These are phyloP conservation scores for Phrynocephalus guinanensis DNA, from an alignment of 2,797 vertebrate species.

Conservation along the genomic window DNA sequence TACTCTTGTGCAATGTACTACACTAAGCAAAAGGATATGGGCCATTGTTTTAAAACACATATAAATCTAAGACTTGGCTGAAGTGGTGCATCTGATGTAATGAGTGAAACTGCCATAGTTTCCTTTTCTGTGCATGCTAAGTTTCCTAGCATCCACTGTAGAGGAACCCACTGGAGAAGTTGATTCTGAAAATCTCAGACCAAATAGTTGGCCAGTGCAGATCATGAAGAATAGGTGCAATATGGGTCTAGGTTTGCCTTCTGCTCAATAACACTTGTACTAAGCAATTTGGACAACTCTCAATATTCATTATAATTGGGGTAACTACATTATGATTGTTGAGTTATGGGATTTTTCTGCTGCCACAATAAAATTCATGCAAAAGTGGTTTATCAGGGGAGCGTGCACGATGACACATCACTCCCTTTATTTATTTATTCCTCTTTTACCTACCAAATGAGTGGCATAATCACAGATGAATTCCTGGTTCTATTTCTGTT, in stretches of 20 bases:
- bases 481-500: not conserved
- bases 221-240: not conserved
- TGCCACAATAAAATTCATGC: not conserved
- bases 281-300: slow-evolving; percentile 7
- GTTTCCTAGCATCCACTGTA: not conserved
- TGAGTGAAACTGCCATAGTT: not conserved
- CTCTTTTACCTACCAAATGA: not conserved
- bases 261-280: not conserved
- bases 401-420: not conserved
- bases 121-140: too few relatives aligned
- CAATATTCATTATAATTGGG: slow-evolving; percentile 13
- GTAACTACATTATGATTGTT: not conserved
- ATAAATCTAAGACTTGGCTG: not conserved
- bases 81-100: not conserved
- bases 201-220: not conserved
- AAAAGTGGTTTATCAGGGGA: not conserved
- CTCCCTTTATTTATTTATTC: not conserved
- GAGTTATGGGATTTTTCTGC: not conserved
- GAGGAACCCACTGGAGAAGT: not conserved
- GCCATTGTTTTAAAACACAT: not conserved
- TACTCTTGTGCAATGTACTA: too few relatives aligned
- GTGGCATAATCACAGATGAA: not conserved
- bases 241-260: not conserved
- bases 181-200: not conserved
- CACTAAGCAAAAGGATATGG: too few relatives aligned